Evolutionary conservation across 2,888 invertebrate species (phyloP), one percentile per base, ranked within the genome.

Genomic region (Strigamia maritima): DNA sequence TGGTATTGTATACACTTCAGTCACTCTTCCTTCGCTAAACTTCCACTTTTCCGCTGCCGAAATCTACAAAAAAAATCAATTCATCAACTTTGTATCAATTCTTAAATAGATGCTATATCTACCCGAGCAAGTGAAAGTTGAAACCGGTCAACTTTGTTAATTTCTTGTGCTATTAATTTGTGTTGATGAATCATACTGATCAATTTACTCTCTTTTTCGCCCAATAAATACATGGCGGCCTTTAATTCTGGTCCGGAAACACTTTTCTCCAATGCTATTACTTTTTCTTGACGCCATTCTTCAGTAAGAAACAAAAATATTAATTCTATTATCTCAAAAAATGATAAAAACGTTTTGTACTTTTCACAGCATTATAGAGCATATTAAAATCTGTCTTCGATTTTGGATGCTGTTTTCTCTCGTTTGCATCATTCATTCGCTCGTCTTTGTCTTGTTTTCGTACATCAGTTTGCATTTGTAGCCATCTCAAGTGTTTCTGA

Each of bases 1-100:
- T 85, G 92, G 92, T 77, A 93, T 85, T 0, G 94, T 92, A 82
- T 95, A 93, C 92, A 96, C 92, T 81, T 92, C 90, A 22, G 94
- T 90, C 44, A 90, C 81, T 80, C 85, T 84, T 24, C 91, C 92
- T 83, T 92, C 92, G 82, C 90, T 90, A 40, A 92, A 91, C 80
- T 89, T 89, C 93, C 94, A 94, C 79, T 90, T 90, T 65, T 93
- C 89, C 0, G 96, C 93, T 81, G 86, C 79, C 3, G 83, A 83
- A 81, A 83, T 83, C 83, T 83, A 35, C 16, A 49, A 54, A n/a
- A n/a, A 60, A 26, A 79, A 7, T n/a, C 6, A 79, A 7, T n/a
- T 19, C 77, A 44, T n/a, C 6, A 35, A 28, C 14, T 35, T 35
- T n/a, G n/a, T n/a, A n/a, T n/a, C n/a, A n/a, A n/a, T n/a, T n/a